Evolutionary conservation across 2,888 invertebrate genomes (phyloP).

Genomic region (Ennomos erosarius): DNA sequence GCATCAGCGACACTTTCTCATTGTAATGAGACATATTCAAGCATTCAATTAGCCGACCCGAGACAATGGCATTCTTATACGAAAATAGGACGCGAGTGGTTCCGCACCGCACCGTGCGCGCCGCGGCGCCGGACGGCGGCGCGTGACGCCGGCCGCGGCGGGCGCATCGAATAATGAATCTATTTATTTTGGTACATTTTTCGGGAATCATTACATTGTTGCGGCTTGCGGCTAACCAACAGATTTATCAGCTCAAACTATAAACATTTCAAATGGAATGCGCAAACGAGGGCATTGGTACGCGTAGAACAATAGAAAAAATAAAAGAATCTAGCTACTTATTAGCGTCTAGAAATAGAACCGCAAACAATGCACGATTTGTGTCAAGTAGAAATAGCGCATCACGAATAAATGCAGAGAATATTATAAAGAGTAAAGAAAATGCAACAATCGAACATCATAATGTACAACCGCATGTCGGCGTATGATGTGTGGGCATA

Average conservation of each 20-base stretch:
- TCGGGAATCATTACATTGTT: conserved; percentile 34
- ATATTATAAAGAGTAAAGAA: no score
- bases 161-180: conserved; percentile 13
- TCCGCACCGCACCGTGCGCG: neutral
- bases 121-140: conserved; percentile 6
- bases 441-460: no score
- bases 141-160: neutral
- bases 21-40: conserved; percentile 33
- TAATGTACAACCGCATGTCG: conserved; percentile 1
- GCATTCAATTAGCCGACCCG: conserved; percentile 32
- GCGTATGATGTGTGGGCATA: neutral
- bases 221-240: conserved; percentile 35
- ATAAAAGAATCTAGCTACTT: neutral
- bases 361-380: no score
- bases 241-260: conserved; percentile 30
- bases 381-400: no score
- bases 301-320: neutral
- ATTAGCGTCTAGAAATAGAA: neutral
- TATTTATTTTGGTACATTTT: conserved; percentile 30
- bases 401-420: no score
- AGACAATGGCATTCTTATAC: conserved; percentile 41
- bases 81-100: conserved; percentile 31
- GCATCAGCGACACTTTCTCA: conserved; percentile 18
- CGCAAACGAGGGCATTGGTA: neutral
- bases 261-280: conserved; percentile 10